A percentile compares a stretch with the other conserved stretches of the same genome.
Conservation (phyloP, 2,797 vertebrate genomes). For the Neostethus bicornis region DNA sequence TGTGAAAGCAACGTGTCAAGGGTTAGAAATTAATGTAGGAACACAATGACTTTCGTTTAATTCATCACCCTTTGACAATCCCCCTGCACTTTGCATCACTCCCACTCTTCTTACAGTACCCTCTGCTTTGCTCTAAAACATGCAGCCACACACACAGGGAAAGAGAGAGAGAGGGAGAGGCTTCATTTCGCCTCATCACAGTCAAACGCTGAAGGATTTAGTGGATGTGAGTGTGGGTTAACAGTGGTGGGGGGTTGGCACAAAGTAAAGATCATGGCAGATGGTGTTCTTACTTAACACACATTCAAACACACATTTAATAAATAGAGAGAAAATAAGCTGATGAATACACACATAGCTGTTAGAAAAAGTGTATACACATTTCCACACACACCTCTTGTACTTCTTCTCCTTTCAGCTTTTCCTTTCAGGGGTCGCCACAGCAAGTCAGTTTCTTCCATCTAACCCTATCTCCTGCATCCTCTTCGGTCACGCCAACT, state of each 20-base stretch:
- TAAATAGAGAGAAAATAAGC: conserved; percentile 6
- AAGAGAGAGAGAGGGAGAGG: not conserved
- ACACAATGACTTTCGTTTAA: conserved; percentile 34
- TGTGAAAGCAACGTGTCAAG: conserved; percentile 25
- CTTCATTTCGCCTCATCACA: conserved; percentile 16
- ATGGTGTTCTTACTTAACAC: conserved; percentile 70
- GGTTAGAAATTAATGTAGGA: conserved; percentile 29
- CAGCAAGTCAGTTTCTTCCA: too few relatives aligned
- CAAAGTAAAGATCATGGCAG: conserved; percentile 63
- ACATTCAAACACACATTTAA: conserved; percentile 40
- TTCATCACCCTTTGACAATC: conserved; percentile 47
- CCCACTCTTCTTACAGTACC: conserved; percentile 39
- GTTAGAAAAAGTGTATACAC: not conserved
- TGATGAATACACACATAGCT: conserved; percentile 1
- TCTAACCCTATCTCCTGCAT: too few relatives aligned
- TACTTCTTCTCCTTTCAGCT: too few relatives aligned
- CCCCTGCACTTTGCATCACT: conserved; percentile 34
- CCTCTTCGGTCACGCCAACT: too few relatives aligned
- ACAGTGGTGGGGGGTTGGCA: conserved; percentile 59
- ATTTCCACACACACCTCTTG: not conserved
- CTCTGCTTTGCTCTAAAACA: conserved; percentile 14
- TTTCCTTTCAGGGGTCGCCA: too few relatives aligned
- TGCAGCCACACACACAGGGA: not conserved
- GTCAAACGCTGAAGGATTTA: conserved; percentile 28
- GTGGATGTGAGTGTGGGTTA: conserved; percentile 53